These are phyloP conservation scores for Rotaria sp. DNA, from an alignment of 2,888 invertebrate species.

Conservation along the genomic window DNA sequence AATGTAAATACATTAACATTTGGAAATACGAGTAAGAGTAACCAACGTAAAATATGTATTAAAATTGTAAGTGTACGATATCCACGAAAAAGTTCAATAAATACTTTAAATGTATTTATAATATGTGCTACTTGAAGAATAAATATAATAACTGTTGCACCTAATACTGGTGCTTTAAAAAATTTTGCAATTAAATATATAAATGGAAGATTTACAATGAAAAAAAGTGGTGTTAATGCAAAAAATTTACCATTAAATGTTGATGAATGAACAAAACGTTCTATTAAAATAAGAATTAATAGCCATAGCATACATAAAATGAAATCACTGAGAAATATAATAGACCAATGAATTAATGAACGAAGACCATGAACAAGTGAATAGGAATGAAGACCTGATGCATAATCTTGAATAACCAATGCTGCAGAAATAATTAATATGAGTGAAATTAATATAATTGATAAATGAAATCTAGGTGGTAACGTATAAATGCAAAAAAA, in stretches of 20 bases:
- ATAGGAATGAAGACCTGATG: background rate
- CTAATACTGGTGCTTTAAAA: background rate
- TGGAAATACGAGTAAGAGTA: background rate
- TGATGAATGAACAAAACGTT: background rate
- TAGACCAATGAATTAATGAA: background rate
- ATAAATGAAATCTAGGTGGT: background rate
- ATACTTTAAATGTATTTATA: background rate
- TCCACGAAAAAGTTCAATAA: background rate
- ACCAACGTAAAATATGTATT: background rate
- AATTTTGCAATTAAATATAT: background rate
- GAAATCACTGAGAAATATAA: background rate
- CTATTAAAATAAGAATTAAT: background rate
- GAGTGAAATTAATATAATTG: background rate
- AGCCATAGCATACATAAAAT: background rate
- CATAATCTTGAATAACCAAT: background rate
- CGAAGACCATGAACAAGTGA: background rate
- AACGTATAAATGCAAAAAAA: background rate
- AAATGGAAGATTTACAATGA: background rate
- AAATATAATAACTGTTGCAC: background rate
- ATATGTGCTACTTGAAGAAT: background rate
- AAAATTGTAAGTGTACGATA: background rate
- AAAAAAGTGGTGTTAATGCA: background rate
- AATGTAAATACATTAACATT: constrained; percentile 7
- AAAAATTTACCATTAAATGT: background rate
- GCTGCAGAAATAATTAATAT: background rate